phyloP scores from a whole-genome alignment of 2,113 vertebrate species.

The Camelus dromedarius region DNA sequence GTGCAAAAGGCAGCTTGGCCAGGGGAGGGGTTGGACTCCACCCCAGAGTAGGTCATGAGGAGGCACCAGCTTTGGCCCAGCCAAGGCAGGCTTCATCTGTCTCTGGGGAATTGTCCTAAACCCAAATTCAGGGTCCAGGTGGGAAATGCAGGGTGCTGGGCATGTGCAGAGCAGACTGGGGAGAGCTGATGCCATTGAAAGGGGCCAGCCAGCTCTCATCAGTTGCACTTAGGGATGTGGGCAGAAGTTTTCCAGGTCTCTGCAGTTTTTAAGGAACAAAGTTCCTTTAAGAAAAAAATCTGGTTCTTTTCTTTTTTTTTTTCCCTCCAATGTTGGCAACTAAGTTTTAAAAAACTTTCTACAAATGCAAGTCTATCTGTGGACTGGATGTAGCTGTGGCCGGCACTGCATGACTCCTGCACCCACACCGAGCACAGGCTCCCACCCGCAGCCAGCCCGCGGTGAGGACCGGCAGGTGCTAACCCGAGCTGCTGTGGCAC shows the following conservation, averaged over 20 bases:
- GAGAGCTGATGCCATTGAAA: neutral
- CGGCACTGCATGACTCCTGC: neutral
- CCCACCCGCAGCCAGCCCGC: accelerated
- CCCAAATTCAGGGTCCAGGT: neutral
- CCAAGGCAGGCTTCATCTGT: no score
- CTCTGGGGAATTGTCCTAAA: neutral
- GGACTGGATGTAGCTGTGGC: neutral
- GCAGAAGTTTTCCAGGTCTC: neutral
- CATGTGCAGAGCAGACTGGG: accelerated
- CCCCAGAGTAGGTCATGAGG: neutral
- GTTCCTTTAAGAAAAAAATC: neutral
- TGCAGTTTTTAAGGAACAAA: neutral
- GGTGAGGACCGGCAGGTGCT: accelerated
- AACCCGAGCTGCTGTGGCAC: accelerated
- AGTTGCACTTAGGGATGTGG: accelerated
- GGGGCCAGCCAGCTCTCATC: neutral
- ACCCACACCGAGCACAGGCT: accelerated
- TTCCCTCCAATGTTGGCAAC: neutral
- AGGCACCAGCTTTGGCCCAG: neutral
- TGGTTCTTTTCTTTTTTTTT: accelerated
- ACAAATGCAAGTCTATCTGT: no score
- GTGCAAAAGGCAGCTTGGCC: neutral
- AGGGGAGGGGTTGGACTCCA: neutral
- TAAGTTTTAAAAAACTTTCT: neutral
- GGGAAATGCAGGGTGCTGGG: neutral